Base-by-base conservation (phyloP, 2,888 invertebrate genomes). In the Cenopis cana region DNA sequence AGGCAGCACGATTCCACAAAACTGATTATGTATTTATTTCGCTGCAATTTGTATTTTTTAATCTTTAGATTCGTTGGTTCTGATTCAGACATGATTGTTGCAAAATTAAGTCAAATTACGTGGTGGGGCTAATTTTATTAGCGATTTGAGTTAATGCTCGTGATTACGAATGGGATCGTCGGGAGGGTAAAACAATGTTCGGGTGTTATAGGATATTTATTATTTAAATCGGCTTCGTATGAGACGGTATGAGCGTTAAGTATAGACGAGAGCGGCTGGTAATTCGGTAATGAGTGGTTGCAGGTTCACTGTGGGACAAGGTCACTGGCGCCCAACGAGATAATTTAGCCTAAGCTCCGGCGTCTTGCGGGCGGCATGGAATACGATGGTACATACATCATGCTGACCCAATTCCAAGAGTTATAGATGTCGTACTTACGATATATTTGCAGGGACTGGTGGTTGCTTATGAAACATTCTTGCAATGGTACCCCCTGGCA, bases 271-370 rank as follows among this genome's bases (percentile, higher is more conserved):
- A 82, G 81, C 79, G 82, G 81, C 74, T 82, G 87, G 92, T 93
- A 93, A 93, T 93, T 93, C 88, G 91, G 93, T 93, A 93, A 93
- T 93, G 85, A 90, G 83, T 81, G 90, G 93, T 89, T 91, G 82
- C 83, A 83, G 81, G 85, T 85, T 85, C 85, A 82, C 80, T 83
- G 82, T 74, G 81, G 84, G 84, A 82, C 89, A 90, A 93, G 93
- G 93, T 93, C 92, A 87, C 72, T 68, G 80, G 73, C 75, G 77
- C 81, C 79, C 83, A 88, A 89, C 85, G 81, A 87, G 87, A 86
- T 88, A 84, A 87, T 88, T 83, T 82, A 75, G 78, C 79, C 78
- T 82, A 82, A 83, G 78, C 79, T 81, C 76, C 78, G 84, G 82
- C 81, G 81, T 78, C 80, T 76, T 74, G 68, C 75, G 79, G 77